Evolutionary conservation across 1,140 invertebrate species (phyloP).

Genomic region (Drosophila micromelanica): DNA sequence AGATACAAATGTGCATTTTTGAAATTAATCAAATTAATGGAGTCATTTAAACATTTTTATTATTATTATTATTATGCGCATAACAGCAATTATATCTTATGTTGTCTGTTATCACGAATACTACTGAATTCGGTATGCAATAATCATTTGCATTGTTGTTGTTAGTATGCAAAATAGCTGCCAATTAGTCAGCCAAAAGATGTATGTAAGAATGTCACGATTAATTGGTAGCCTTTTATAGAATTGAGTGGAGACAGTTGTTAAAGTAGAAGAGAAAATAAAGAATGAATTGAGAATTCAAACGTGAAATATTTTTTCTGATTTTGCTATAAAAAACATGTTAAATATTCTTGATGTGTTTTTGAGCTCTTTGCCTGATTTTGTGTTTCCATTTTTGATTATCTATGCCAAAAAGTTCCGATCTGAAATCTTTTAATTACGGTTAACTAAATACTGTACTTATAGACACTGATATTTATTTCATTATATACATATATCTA

Average conservation of each 20-base stretch:
- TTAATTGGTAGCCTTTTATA: neutral
- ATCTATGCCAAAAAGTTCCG: no score
- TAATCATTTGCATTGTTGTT: slow-evolving; percentile 2
- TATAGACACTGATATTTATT: no score
- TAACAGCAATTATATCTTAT: neutral
- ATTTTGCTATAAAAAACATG: no score
- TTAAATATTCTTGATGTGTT: no score
- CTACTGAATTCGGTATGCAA: slow-evolving; percentile 11
- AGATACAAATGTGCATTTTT: neutral
- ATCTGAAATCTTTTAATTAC: no score
- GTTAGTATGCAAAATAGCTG: slow-evolving; percentile 35
- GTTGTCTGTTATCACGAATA: slow-evolving; percentile 8
- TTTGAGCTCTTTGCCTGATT: no score
- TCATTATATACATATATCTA: no score
- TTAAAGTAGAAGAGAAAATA: neutral
- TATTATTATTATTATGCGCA: slow-evolving; percentile 1
- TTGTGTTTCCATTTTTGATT: no score
- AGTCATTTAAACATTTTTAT: neutral
- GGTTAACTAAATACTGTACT: no score
- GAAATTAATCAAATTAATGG: slow-evolving; percentile 14
- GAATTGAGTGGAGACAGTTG: neutral
- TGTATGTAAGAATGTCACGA: slow-evolving; percentile 3
- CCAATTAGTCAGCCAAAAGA: slow-evolving; percentile 17
- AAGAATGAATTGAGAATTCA: neutral
- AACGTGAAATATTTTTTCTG: no score